A percentile compares a stretch with the other conserved stretches of the same genome.
Conservation (phyloP, 2,113 vertebrate genomes). For the Alligator sinensis region DNA sequence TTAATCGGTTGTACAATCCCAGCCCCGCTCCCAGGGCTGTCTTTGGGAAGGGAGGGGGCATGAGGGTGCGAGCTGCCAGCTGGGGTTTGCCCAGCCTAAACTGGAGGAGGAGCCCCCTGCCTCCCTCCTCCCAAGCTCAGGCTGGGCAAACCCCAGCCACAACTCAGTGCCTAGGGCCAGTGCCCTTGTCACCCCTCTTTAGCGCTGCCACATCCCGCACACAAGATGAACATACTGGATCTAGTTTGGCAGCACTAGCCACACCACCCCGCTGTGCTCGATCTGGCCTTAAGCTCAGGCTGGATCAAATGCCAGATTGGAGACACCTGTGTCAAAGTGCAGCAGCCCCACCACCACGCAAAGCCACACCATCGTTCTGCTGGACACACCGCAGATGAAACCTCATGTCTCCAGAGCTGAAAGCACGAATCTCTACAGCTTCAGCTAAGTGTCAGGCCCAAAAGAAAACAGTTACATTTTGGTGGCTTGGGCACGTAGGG, state of each 20-base stretch:
- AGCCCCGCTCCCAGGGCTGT: too few relatives aligned
- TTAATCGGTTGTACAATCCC: too few relatives aligned
- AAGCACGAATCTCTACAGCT: neutral
- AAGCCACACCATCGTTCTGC: neutral
- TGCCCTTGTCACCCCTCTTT: too few relatives aligned
- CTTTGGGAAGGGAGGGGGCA: too few relatives aligned
- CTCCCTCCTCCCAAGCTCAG: too few relatives aligned
- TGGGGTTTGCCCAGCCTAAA: too few relatives aligned
- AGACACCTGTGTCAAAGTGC: neutral
- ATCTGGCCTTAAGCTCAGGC: neutral
- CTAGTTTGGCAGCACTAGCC: neutral
- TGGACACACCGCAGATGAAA: accelerated
- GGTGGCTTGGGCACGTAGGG: neutral
- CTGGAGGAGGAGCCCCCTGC: too few relatives aligned
- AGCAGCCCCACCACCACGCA: neutral
- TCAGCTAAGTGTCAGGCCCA: neutral
- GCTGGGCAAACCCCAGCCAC: too few relatives aligned
- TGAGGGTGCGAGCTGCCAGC: too few relatives aligned
- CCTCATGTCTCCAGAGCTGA: neutral
- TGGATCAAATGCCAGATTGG: accelerated
- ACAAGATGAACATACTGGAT: neutral
- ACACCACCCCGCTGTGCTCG: accelerated
- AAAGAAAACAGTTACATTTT: neutral
- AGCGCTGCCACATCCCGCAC: too few relatives aligned
- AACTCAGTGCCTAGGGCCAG: too few relatives aligned